Evolutionary conservation across 2,797 vertebrate genomes (phyloP), one percentile per base, ranked within the genome.

Genomic region (Chiloscyllium punctatum): DNA sequence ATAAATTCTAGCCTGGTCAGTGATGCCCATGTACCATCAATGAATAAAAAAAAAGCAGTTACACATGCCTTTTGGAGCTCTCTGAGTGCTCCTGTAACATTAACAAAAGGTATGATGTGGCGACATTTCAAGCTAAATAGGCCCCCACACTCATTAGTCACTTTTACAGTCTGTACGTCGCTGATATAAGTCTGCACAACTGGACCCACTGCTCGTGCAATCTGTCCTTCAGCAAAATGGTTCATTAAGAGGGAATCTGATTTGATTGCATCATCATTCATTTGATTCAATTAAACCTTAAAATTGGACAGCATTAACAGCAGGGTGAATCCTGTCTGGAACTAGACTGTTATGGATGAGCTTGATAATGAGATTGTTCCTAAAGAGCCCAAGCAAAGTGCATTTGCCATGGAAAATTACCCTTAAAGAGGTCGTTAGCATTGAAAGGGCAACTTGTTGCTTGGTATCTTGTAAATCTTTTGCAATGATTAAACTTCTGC

Each of bases 241-340:
- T 92, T 69, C 90, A 42, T 68, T 92, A 68, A 92, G 23, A 92
- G 90, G 90, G 90, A 42, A 92, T 92, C 69, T 92, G 90, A 69
- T 69, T 69, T 92, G 62, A 69, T 92, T 68, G n/a, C n/a, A 25
- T 37, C 66, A 7, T 69, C 16, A 69, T 92, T 92, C n/a, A 92
- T 92, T 92, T 18, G 37, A 11, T 69, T 42, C 90, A 92, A 69
- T 69, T 92, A 69, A 68, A 92, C 66, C 33, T 92, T 69, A 92
- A 69, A 69, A 92, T 92, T 69, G 37, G 90, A 92, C 69, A 23
- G n/a, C n/a, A 68, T 92, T 92, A 25, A 92, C 90, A 92, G 62
- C 66, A 69, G 90, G 66, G 90, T 37, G 90, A 92, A 69, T 69
- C 90, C 62, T n/a, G 62, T 42, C 90, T 68, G 66, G 66, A 92